A percentile compares a stretch with the other conserved stretches of the same genome.
Conservation (phyloP, 1,140 invertebrate genomes). For the Andricus grossulariae region DNA sequence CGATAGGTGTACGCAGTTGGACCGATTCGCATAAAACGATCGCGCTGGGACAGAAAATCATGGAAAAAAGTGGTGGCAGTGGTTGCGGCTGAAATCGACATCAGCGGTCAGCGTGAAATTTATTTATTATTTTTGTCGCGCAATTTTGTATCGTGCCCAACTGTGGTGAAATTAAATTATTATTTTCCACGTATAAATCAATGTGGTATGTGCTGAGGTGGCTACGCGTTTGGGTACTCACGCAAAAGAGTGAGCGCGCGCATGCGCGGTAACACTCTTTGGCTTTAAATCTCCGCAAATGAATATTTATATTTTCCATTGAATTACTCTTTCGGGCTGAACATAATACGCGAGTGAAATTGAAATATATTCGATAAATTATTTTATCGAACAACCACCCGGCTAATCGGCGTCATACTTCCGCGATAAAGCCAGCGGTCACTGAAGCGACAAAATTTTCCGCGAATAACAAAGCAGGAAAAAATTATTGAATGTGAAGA, state of each 20-base stretch:
- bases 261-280: conserved; percentile 44
- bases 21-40: conserved; percentile 15
- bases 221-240: not conserved
- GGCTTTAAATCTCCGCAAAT: conserved; percentile 74
- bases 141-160: conserved; percentile 74
- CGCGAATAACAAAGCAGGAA: not conserved
- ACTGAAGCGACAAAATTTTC: conserved; percentile 1
- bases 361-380: conserved; percentile 76
- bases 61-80: conserved; percentile 37
- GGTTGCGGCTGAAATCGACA: conserved; percentile 67
- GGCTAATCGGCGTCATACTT: conserved; percentile 69
- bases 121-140: conserved; percentile 76
- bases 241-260: conserved; percentile 17
- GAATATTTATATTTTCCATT: conserved; percentile 77
- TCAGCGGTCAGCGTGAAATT: conserved; percentile 72
- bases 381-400: conserved; percentile 70
- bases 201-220: conserved; percentile 40
- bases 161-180: conserved; percentile 76
- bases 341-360: conserved; percentile 72
- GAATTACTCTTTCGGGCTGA: conserved; percentile 73
- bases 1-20: not conserved
- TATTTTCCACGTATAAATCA: conserved; percentile 75
- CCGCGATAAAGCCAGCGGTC: conserved; percentile 18
- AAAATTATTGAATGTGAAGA: not conserved
- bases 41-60: conserved; percentile 1